Base-by-base conservation (phyloP, 2,113 vertebrate species). In the Hippocampus abdominalis region DNA sequence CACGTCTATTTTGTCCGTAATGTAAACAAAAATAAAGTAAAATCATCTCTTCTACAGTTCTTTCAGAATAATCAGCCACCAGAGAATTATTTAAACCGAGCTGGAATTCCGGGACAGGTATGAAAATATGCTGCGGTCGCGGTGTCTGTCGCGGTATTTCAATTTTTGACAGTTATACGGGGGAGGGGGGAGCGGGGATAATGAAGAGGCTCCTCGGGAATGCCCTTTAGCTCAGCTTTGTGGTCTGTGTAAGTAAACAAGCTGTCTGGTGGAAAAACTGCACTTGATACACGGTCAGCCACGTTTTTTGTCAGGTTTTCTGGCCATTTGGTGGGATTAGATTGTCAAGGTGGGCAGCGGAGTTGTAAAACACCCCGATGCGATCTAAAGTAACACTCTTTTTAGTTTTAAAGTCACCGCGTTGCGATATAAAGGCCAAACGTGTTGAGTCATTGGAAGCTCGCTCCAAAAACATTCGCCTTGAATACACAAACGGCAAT, bases 201-300 rank as follows among this genome's bases (percentile, higher is more conserved):
- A 57, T 51, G 57, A 49, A 63, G 44, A 29, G 39, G 29, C n/a
- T 39, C 27, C 66, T 70, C 42, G 27, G 60, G 64, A 71, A 76
- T 72, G n/a, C 60, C 64, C 53, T 66, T 56, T 16, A 42, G 57
- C 9, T 3, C 70, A n/a, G 69, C 27, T 68, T n/a, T 66, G 82
- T 77, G 72, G 82, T 70, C 25, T 73, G 71, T 51, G 60, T 87
- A 81, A 86, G 71, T 65, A 89, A 81, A 87, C 83, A 83, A 32
- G 62, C 74, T 71, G 84, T 84, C 84, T 86, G 77, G 66, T 70
- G 66, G 73, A 80, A 82, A 82, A 56, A 56, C n/a, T 36, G n/a
- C 13, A 82, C 68, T 57, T 54, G 74, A 61, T 68, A 76, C 25
- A 57, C 54, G 9, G 7, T 62, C 20, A 3, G 56, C 16, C 13